These are phyloP conservation scores for Deroplatys truncata DNA, from an alignment of 2,888 invertebrate genomes.

Conservation along the genomic window DNA sequence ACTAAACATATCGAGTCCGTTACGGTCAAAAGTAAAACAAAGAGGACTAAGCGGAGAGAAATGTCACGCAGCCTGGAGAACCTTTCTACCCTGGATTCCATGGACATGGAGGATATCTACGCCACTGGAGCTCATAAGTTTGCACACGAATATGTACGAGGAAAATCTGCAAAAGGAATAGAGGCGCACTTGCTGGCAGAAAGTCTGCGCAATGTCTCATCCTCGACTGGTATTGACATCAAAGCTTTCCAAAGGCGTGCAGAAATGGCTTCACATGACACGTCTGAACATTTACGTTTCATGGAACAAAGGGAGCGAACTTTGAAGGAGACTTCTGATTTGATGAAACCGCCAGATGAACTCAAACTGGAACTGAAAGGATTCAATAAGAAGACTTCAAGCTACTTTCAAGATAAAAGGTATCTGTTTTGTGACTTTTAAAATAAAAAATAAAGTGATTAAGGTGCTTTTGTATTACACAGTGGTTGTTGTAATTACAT, in stretches of 20 bases:
- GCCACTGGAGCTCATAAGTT: slow-evolving; percentile 44
- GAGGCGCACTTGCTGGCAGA: slow-evolving; percentile 53
- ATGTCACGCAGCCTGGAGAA: neutral
- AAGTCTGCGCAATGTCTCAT: slow-evolving; percentile 51
- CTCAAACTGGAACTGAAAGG: slow-evolving; percentile 60
- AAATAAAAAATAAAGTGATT: neutral
- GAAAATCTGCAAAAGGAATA: slow-evolving; percentile 73
- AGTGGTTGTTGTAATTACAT: neutral
- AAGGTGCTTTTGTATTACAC: neutral
- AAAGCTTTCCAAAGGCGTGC: slow-evolving; percentile 41
- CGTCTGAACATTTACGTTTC: slow-evolving; percentile 43
- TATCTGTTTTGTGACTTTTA: slow-evolving; percentile 41
- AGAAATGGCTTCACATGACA: slow-evolving; percentile 38
- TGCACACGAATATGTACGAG: slow-evolving; percentile 56
- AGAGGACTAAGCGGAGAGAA: slow-evolving; percentile 11
- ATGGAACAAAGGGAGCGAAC: slow-evolving; percentile 39
- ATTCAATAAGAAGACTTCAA: slow-evolving; percentile 58
- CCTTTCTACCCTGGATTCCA: slow-evolving; percentile 33
- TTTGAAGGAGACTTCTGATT: slow-evolving; percentile 48
- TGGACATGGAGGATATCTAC: slow-evolving; percentile 49
- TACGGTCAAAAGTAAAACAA: neutral
- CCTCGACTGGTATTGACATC: slow-evolving; percentile 46
- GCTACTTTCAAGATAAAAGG: slow-evolving; percentile 63
- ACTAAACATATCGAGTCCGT: slow-evolving; percentile 24
- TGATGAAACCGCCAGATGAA: slow-evolving; percentile 55